These are phyloP conservation scores for Ceyx erithaca DNA, from an alignment of 2,797 vertebrate genomes.

Conservation along the genomic window DNA sequence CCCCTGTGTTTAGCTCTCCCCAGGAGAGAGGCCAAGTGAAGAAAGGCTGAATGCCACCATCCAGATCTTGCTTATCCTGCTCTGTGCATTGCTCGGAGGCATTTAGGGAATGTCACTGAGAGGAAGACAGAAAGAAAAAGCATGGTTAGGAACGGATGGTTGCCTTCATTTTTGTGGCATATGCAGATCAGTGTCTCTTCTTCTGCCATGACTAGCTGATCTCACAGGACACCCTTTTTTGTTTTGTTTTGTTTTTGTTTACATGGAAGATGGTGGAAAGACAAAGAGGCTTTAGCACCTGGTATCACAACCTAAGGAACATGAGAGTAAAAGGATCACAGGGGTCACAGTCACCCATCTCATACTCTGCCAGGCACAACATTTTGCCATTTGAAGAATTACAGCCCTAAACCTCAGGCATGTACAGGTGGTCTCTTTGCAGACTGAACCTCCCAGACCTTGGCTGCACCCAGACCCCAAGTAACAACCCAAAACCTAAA, in stretches of 20 bases:
- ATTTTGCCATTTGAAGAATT: not conserved
- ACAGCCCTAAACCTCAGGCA: not conserved
- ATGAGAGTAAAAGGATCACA: not conserved
- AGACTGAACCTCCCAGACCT: not conserved
- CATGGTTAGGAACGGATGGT: not conserved
- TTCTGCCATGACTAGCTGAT: not conserved
- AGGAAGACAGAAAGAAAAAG: not conserved
- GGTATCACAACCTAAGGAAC: not conserved
- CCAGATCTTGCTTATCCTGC: not conserved
- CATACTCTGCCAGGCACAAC: not conserved
- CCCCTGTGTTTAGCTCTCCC: not conserved
- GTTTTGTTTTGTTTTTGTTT: not conserved
- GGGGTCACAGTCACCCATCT: not conserved
- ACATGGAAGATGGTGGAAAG: not conserved
- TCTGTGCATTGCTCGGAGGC: not conserved
- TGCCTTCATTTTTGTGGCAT: not conserved
- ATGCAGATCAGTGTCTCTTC: not conserved
- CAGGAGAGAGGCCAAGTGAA: not conserved
- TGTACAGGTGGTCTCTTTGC: not conserved
- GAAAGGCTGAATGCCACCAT: not conserved
- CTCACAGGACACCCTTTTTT: fast-evolving
- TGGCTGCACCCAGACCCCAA: not conserved
- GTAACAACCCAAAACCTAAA: not conserved
- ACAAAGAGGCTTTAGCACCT: not conserved
- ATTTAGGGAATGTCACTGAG: not conserved